Percentiles rank a stretch among this genome's conserved stretches.
Evolutionary conservation across 2,888 invertebrate genomes (phyloP).

Genomic region (Nymphalis polychloros): DNA sequence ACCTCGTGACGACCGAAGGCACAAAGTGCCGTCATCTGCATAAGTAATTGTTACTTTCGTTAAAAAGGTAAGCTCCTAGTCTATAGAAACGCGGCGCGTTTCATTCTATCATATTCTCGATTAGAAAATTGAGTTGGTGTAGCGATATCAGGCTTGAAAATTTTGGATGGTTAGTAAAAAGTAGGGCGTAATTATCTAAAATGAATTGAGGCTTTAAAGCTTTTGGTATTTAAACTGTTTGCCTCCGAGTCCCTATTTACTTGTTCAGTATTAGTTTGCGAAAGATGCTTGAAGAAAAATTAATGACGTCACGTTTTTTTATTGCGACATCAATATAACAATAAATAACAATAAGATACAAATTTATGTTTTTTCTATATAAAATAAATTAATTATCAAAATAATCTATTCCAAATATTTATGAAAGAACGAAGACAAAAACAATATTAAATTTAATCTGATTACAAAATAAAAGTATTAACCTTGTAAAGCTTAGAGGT

Average conservation of each 20-base stretch:
- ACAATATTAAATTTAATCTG: no score
- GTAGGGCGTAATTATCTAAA: slow-evolving; percentile 58
- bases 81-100: slow-evolving; percentile 7
- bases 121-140: not conserved
- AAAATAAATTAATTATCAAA: no score
- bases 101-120: slow-evolving; percentile 19
- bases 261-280: not conserved
- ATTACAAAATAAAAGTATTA: no score
- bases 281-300: not conserved
- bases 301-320: no score
- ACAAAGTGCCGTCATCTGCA: slow-evolving; percentile 53
- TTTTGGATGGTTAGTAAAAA: slow-evolving; percentile 42
- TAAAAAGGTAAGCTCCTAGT: slow-evolving; percentile 19
- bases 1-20: slow-evolving; percentile 46
- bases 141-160: slow-evolving; percentile 5
- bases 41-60: slow-evolving; percentile 53
- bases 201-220: slow-evolving; percentile 63
- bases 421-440: no score
- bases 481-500: no score
- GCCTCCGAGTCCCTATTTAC: slow-evolving; percentile 44
- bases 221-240: slow-evolving; percentile 57
- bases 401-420: no score
- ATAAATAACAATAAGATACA: no score
- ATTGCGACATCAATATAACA: no score
- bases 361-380: no score